Base-by-base conservation (phyloP, 2,113 vertebrate species). In the Lamprologus speciosus region DNA sequence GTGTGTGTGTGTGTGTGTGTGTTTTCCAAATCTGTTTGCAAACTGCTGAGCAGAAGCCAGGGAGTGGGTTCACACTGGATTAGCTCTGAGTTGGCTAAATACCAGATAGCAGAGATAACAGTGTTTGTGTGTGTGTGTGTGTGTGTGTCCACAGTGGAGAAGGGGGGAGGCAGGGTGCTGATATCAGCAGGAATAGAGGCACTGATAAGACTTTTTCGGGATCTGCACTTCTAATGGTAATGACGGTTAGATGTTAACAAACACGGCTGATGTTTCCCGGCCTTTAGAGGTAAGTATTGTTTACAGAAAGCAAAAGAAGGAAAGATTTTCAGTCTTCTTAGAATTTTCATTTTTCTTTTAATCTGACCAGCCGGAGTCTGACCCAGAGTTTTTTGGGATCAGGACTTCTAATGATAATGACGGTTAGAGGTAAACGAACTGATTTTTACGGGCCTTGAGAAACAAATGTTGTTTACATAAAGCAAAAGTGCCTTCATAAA, bases 51-150 rank as follows among this genome's bases (percentile, higher is more conserved):
- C 92, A 90, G 89, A 91, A 93, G 92, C 88, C 88, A 93, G 84
- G 80, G 92, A 93, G 89, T 88, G 91, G 86, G 92, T 94, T 96
- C 94, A 95, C 92, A 94, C 91, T 91, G 94, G 94, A 96, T 95
- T 95, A 95, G 88, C 85, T 90, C 88, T 93, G 93, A 95, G 93
- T 94, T 94, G 94, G 90, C 94, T 94, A 95, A 95, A 96, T 94
- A 95, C 70, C 89, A 94, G 94, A 96, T 95, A 94, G 93, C 80
- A 90, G 84, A 89, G 94, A 94, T 94, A 95, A 92, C 89, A 53
- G 37, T 80, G 85, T 90, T n/a, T 86, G 85, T 91, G 80, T 80
- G 57, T 75, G 84, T 50, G 83, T 23, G 81, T 79, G 54, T 63
- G 82, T 75, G 55, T 58, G 84, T 65, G 84, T 82, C 57, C 83